Percentiles rank a stretch among this genome's conserved stretches.
Conservation (phyloP, 2,888 invertebrate genomes). For the Seira musarum region DNA sequence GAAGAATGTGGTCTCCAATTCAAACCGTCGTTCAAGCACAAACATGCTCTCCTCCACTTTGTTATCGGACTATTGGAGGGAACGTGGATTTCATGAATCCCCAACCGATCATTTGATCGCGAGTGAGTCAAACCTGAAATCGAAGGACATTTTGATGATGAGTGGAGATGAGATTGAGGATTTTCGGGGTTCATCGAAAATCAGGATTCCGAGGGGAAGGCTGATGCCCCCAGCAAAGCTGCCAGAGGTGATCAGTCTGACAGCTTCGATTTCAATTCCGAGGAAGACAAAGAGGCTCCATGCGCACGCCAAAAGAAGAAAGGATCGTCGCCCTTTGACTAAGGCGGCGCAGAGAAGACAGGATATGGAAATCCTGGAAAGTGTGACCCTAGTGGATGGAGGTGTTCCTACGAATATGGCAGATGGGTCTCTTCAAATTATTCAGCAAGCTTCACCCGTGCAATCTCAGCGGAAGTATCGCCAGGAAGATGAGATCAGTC, state of each 20-base stretch:
- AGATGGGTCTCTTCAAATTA: slow-evolving; percentile 15
- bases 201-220: slow-evolving; percentile 27
- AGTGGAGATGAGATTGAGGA: slow-evolving; percentile 25
- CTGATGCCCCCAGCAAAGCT: slow-evolving; percentile 19
- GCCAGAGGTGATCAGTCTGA: too few relatives aligned
- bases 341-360: slow-evolving; percentile 25
- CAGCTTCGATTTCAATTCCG: not conserved
- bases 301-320: not conserved
- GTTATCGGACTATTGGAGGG: slow-evolving; percentile 35
- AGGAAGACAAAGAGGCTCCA: not conserved
- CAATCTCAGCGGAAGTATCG: slow-evolving; percentile 33
- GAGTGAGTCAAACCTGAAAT: slow-evolving; percentile 18
- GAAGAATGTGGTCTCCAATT: not conserved
- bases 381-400: slow-evolving; percentile 43
- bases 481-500: slow-evolving; percentile 1
- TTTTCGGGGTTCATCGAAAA: slow-evolving; percentile 8
- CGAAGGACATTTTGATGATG: slow-evolving; percentile 19
- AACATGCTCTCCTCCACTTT: not conserved
- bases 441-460: not conserved
- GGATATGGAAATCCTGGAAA: slow-evolving; percentile 48
- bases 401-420: slow-evolving; percentile 16
- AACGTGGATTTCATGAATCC: slow-evolving; percentile 41
- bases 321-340: not conserved
- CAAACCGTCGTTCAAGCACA: too few relatives aligned
- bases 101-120: slow-evolving; percentile 33